Evolutionary conservation across 2,797 vertebrate genomes (phyloP).

Genomic region (Arnoldichthys spilopterus): DNA sequence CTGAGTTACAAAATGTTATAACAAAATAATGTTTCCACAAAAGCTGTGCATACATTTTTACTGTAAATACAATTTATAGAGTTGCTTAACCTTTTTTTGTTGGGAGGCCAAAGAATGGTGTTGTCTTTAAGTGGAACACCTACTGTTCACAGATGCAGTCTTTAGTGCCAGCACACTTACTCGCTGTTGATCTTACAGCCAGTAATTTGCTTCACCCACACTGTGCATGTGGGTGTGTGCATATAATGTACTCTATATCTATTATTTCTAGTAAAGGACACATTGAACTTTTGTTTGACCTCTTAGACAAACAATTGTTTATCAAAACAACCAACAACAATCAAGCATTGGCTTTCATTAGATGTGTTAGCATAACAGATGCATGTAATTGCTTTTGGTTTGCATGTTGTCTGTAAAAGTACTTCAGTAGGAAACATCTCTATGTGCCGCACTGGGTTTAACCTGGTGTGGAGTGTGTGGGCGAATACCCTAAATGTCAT

Average conservation of each 20-base stretch:
- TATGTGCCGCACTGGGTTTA: not conserved
- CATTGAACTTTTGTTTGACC: not conserved
- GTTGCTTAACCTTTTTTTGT: not conserved
- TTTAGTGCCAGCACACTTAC: conserved; percentile 15
- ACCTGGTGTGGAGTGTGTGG: conserved; percentile 2
- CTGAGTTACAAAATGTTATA: too few species aligned
- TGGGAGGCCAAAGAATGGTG: not conserved
- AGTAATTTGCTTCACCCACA: conserved; percentile 30
- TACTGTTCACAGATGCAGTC: conserved; percentile 24
- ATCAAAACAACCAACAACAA: not conserved
- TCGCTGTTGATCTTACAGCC: conserved; percentile 12
- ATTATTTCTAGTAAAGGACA: not conserved
- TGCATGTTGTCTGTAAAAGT: not conserved
- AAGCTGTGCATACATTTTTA: too few species aligned
- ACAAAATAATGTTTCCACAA: too few species aligned
- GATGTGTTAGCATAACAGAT: not conserved
- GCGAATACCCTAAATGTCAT: conserved; percentile 8
- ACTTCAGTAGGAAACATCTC: not conserved
- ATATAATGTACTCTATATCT: not conserved
- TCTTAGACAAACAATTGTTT: not conserved
- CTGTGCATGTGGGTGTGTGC: not conserved
- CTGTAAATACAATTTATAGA: not conserved
- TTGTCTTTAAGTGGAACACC: not conserved
- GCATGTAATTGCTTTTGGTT: too few species aligned
- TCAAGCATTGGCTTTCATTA: not conserved